A percentile compares a stretch with the other conserved stretches of the same genome.
These are phyloP conservation scores for Aramus guarauna DNA, from an alignment of 2,113 vertebrate species.

Conservation along the genomic window DNA sequence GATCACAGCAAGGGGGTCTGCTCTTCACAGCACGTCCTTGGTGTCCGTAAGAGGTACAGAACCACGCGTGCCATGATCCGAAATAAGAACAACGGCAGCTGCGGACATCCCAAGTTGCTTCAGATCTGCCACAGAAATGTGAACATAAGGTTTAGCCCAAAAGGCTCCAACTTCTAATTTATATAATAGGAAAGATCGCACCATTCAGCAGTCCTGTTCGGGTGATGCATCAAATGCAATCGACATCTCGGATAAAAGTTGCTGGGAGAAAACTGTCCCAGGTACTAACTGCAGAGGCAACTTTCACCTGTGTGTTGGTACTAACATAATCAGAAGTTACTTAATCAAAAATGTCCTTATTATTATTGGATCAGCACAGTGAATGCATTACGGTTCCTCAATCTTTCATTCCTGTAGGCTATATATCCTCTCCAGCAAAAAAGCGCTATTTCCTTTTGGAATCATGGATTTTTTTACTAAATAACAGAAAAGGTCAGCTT, in stretches of 20 bases:
- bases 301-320: not conserved
- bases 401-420: not conserved
- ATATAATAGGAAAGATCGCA: accelerated
- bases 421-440: not conserved
- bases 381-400: not conserved
- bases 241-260: accelerated
- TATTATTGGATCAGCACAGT: not conserved
- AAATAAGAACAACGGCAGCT: not conserved
- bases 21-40: accelerated
- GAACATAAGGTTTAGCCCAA: not conserved
- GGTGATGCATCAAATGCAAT: accelerated
- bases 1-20: not conserved
- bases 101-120: not conserved
- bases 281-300: not conserved
- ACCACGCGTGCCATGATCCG: accelerated
- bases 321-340: not conserved
- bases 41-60: accelerated
- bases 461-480: conserved; percentile 23
- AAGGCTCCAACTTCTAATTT: too few species aligned
- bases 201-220: too few species aligned
- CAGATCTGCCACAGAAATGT: not conserved
- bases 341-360: not conserved
- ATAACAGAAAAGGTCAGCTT: conserved; percentile 60
- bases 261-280: not conserved
- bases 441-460: conserved; percentile 1